phyloP scores from a whole-genome alignment of 2,797 vertebrate species.

The Anas capensis region DNA sequence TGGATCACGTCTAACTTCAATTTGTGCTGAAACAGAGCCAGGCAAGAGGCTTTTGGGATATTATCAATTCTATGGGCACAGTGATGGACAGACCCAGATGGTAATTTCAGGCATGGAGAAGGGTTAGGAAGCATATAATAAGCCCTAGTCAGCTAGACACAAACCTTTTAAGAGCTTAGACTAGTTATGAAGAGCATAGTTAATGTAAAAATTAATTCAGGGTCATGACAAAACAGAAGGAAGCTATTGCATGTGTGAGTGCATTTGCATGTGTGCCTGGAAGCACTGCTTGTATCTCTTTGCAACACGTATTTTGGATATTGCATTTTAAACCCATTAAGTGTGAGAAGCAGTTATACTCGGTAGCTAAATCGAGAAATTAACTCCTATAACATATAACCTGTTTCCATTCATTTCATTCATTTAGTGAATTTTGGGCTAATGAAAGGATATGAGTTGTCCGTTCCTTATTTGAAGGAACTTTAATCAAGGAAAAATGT shows the following conservation, averaged over 20 bases:
- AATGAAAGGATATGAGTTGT: not conserved
- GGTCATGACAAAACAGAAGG: not conserved
- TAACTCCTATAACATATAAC: not conserved
- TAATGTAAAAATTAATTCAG: slow-evolving; percentile 34
- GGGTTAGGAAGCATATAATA: not conserved
- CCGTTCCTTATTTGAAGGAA: not conserved
- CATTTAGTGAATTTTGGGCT: not conserved
- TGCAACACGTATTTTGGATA: not conserved
- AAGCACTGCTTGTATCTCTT: not conserved
- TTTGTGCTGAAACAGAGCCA: not conserved
- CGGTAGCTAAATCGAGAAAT: slow-evolving; percentile 1
- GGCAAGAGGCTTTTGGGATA: accelerated
- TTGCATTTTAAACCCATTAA: slow-evolving; percentile 17
- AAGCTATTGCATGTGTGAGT: not conserved
- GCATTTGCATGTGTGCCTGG: not conserved
- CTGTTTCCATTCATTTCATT: not conserved
- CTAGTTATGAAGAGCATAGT: not conserved
- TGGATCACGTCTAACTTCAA: not conserved
- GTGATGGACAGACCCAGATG: not conserved
- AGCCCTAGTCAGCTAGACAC: not conserved
- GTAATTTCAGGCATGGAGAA: slow-evolving; percentile 18
- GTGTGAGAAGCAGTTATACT: not conserved
- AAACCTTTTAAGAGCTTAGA: slow-evolving; percentile 4
- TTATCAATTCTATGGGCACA: not conserved
- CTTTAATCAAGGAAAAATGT: not conserved